phyloP scores from a whole-genome alignment of 2,113 vertebrate genomes.

The Cnemophilus loriae region DNA sequence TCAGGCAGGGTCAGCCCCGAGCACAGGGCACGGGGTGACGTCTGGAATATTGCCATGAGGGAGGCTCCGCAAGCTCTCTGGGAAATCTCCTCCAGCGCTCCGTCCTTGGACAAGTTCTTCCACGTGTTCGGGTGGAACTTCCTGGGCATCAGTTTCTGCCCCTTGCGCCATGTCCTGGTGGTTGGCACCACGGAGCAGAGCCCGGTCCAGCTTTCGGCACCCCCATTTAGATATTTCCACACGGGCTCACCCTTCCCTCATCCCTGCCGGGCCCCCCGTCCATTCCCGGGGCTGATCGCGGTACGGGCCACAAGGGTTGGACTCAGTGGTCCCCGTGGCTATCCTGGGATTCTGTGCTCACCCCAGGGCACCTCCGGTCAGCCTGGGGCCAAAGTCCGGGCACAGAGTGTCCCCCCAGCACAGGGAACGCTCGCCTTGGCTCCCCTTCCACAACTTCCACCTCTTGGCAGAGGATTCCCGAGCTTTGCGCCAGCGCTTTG shows the following conservation, averaged over 20 bases:
- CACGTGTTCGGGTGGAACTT: background rate
- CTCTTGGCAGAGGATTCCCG: background rate
- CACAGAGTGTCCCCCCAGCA: background rate
- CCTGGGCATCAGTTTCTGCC: background rate
- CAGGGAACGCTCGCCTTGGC: background rate
- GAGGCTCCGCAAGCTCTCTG: background rate
- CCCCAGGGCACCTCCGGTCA: background rate
- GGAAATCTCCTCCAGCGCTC: background rate
- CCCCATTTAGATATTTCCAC: no score
- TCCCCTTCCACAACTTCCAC: background rate
- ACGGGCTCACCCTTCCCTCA: no score
- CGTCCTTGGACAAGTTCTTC: background rate
- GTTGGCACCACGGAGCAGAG: background rate
- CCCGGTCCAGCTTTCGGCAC: background rate
- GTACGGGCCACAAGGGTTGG: fast-evolving
- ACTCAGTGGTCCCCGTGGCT: background rate
- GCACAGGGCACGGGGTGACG: background rate
- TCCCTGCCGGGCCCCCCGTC: background rate
- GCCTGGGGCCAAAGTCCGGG: background rate
- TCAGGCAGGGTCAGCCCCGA: no score
- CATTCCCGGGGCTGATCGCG: fast-evolving
- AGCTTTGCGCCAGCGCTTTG: fast-evolving
- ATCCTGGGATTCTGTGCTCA: background rate
- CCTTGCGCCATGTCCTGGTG: fast-evolving
- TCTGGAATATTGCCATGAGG: fast-evolving